A percentile compares a stretch with the other conserved stretches of the same genome.
phyloP scores from a whole-genome alignment of 2,888 invertebrate species.

The Camponotus fellah region DNA sequence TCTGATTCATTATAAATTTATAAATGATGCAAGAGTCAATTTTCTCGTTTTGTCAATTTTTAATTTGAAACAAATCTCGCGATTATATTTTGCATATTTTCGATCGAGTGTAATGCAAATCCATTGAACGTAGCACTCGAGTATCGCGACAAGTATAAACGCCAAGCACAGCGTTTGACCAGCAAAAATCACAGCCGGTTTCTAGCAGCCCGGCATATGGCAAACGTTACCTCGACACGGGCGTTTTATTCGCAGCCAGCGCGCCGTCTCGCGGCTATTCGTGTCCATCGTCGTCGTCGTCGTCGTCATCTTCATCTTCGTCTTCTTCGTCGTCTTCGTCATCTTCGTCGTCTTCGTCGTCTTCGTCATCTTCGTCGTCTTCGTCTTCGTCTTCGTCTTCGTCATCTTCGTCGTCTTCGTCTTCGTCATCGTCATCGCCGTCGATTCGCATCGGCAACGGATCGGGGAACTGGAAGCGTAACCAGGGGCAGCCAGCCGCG shows the following conservation, averaged over 20 bases:
- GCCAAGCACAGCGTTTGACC: slow-evolving; percentile 23
- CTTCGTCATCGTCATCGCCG: not conserved
- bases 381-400: slow-evolving; percentile 25
- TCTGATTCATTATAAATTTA: not conserved
- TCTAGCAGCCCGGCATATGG: slow-evolving; percentile 78
- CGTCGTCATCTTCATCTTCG: no score
- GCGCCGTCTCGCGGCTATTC: slow-evolving; percentile 66
- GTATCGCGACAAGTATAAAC: slow-evolving; percentile 26
- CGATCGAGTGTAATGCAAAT: not conserved
- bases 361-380: not conserved
- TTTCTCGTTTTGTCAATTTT: not conserved
- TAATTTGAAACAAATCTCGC: not conserved
- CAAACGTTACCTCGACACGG: slow-evolving; percentile 80
- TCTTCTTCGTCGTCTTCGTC: not conserved
- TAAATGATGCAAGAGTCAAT: not conserved
- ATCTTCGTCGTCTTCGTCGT: slow-evolving; percentile 1
- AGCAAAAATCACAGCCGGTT: slow-evolving; percentile 78
- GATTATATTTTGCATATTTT: not conserved
- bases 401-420: slow-evolving; percentile 20
- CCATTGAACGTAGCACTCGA: not conserved
- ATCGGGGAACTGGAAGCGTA: slow-evolving; percentile 39
- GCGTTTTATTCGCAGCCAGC: slow-evolving; percentile 65
- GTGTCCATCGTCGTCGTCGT: slow-evolving; percentile 29
- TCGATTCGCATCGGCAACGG: slow-evolving; percentile 52
- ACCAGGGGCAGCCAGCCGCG: slow-evolving; percentile 12